Evolutionary conservation across 2,888 invertebrate genomes (phyloP).

Genomic region (Papilio protenor): DNA sequence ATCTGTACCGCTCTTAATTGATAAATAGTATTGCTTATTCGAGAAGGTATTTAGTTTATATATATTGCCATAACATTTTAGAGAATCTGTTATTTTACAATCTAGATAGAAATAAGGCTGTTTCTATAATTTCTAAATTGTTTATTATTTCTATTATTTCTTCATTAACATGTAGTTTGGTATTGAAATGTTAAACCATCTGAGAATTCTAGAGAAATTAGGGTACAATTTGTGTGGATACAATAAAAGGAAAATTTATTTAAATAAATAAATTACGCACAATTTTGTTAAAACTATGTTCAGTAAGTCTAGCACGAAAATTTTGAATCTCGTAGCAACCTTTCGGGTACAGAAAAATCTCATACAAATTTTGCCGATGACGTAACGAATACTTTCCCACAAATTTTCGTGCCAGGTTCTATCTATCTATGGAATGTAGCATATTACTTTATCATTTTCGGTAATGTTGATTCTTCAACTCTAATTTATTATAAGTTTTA

Average conservation of each 20-base stretch:
- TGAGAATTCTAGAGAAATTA: background rate
- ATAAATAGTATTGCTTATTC: background rate
- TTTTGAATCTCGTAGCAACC: too few species aligned
- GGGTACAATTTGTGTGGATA: too few species aligned
- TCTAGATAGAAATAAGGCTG: background rate
- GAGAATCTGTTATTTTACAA: background rate
- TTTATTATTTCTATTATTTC: background rate
- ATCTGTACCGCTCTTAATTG: slow-evolving; percentile 5
- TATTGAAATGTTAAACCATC: background rate
- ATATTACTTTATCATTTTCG: background rate
- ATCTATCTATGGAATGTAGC: too few species aligned
- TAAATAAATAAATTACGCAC: background rate
- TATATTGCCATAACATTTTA: background rate
- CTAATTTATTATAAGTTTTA: background rate
- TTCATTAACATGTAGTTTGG: background rate
- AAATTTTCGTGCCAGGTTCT: too few species aligned
- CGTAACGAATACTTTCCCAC: too few species aligned
- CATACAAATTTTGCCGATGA: too few species aligned
- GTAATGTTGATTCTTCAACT: background rate
- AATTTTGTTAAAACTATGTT: background rate
- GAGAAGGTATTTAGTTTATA: background rate
- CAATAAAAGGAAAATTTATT: background rate
- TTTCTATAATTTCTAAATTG: background rate
- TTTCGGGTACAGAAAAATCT: too few species aligned
- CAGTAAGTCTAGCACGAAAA: too few species aligned